Percentiles rank a stretch among this genome's conserved stretches.
These are phyloP conservation scores for Orchesellides sinensis DNA, from an alignment of 2,888 invertebrate species.

Conservation along the genomic window DNA sequence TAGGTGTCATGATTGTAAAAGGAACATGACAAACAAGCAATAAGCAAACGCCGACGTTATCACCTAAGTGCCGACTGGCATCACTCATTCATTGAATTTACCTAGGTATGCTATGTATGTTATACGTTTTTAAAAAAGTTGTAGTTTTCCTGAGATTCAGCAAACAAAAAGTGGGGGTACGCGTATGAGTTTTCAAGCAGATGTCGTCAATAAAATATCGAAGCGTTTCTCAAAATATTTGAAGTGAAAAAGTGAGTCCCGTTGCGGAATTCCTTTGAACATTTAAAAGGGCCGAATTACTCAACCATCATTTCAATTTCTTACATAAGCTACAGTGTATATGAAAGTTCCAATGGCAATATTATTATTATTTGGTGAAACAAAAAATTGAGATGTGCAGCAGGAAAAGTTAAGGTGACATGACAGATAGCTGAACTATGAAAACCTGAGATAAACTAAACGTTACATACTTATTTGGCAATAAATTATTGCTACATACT, in stretches of 20 bases:
- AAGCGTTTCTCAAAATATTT: constrained; percentile 21
- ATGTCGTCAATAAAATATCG: neutral
- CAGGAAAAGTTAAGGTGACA: no score
- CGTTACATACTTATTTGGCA: constrained; percentile 26
- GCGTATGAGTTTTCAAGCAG: neutral
- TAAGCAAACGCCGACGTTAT: neutral
- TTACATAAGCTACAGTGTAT: neutral
- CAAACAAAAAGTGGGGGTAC: no score
- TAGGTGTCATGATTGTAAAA: no score
- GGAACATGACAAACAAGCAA: no score
- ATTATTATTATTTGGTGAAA: no score
- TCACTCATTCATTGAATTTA: no score
- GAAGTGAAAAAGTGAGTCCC: neutral
- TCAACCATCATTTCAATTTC: neutral
- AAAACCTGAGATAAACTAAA: constrained; percentile 10
- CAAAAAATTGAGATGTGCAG: constrained; percentile 3
- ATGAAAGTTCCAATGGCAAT: no score
- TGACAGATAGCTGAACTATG: no score
- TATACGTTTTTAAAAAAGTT: no score
- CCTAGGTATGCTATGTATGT: no score
- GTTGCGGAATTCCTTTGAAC: neutral
- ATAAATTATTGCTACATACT: constrained; percentile 23
- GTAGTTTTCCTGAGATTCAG: neutral
- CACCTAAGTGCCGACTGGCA: neutral
- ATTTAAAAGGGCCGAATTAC: constrained; percentile 8